Evolutionary conservation across 2,113 vertebrate species (phyloP), one percentile per base, ranked within the genome.

Genomic region (Jaculus jaculus): DNA sequence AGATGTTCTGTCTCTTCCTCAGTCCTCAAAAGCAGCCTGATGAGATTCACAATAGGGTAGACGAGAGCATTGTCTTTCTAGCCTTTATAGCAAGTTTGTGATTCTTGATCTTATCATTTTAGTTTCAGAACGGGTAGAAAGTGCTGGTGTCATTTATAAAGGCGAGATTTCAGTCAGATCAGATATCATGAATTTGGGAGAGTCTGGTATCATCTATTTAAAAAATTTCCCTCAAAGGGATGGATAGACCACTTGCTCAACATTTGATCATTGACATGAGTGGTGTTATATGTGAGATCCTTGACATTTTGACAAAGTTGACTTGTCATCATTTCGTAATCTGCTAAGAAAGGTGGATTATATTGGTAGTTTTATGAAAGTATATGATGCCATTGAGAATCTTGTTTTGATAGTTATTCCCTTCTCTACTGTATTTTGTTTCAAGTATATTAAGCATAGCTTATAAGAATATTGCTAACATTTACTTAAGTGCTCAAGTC

Each of bases 111-210:
- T 91, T 92, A 32, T 89, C 91, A 37, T 18, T 75, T 26, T 26
- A 37, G n/a, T 89, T 92, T 92, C 91, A 85, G 66, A 93, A 88
- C 51, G 42, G 85, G 87, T 95, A 47, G 90, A 93, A 95, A 74
- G 87, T 79, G 74, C 65, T 83, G 73, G 61, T 93, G 71, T 84
- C 90, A 95, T 74, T 85, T 80, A 82, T 81, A 74, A 71, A 95
- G 74, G 79, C 90, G 83, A 95, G 63, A 68, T 94, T 79, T 90
- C 92, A 95, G 91, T 95, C 89, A 96, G 69, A 96, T 91, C 32
- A 63, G 37, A 93, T 93, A 84, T 74, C 78, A 24, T 92, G 84
- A 23, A 71, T 75, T 79, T 85, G 39, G 72, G 65, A 73, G 74
- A 82, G 60, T 80, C 10, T 79, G 65, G 74, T 28, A 92, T 65